A percentile compares a stretch with the other conserved stretches of the same genome.
These are phyloP conservation scores for Trinectes maculatus DNA, from an alignment of 2,113 vertebrate genomes.

Conservation along the genomic window DNA sequence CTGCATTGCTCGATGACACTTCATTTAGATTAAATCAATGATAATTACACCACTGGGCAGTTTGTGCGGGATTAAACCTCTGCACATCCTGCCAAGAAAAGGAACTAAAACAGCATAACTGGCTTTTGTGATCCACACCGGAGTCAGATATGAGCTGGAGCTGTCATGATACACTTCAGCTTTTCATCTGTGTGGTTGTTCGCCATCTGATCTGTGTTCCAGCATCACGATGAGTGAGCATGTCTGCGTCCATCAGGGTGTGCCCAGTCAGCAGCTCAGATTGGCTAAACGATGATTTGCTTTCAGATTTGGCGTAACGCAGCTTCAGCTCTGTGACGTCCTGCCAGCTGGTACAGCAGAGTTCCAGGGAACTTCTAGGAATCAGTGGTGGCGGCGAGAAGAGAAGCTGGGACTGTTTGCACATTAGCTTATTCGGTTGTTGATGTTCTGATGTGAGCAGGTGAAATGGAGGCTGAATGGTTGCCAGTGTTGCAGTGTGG, in stretches of 20 bases:
- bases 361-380: too few relatives aligned
- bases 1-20: conserved; percentile 8
- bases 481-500: conserved; percentile 7
- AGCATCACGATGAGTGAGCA: conserved; percentile 21
- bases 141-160: background rate
- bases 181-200: background rate
- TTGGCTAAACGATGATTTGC: background rate
- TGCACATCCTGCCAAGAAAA: background rate
- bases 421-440: conserved; percentile 7
- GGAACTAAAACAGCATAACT: background rate
- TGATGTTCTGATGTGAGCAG: conserved; percentile 16
- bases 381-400: background rate
- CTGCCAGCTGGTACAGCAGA: conserved; percentile 12
- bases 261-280: background rate
- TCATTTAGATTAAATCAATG: background rate
- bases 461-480: conserved; percentile 19
- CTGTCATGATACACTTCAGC: background rate
- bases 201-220: background rate
- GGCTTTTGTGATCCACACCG: background rate
- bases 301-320: background rate
- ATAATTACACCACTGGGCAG: background rate
- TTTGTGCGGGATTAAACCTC: background rate
- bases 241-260: background rate
- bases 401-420: conserved; percentile 3
- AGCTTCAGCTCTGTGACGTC: conserved; percentile 25